These are phyloP conservation scores for Platyscapa corneri DNA, from an alignment of 1,140 invertebrate species.

Conservation along the genomic window DNA sequence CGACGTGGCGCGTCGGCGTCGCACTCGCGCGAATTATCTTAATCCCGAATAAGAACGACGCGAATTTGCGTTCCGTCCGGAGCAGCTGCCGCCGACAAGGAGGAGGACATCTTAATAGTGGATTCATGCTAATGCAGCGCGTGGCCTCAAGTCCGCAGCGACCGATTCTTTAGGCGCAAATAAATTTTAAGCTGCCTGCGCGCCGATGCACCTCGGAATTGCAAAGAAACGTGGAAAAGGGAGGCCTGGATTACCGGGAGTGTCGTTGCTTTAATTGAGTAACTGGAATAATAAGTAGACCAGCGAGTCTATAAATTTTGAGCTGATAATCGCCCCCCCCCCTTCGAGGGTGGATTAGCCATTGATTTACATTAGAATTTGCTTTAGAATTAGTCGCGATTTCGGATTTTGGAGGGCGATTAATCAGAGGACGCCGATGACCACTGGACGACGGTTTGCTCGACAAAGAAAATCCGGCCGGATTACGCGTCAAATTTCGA, in stretches of 20 bases:
- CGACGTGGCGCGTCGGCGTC: background rate
- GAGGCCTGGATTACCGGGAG: background rate
- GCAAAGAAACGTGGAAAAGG: background rate
- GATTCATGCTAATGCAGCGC: slow-evolving; percentile 16
- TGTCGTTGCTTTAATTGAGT: background rate
- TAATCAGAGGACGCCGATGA: background rate
- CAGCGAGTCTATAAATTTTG: background rate
- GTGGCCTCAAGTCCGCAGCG: too few relatives aligned
- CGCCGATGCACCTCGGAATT: background rate
- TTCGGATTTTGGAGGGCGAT: background rate
- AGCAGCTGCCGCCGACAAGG: background rate
- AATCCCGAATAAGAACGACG: slow-evolving; percentile 33
- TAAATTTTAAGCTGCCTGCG: background rate
- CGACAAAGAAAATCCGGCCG: background rate
- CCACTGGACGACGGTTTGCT: background rate
- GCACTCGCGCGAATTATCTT: slow-evolving; percentile 33
- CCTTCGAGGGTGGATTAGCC: background rate
- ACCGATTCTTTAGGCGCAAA: background rate
- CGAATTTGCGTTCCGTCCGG: background rate
- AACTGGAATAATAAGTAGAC: background rate
- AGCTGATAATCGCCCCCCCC: background rate
- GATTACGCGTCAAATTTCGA: background rate
- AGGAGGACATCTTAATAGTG: slow-evolving; percentile 11
- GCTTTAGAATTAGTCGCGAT: background rate
- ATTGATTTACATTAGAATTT: background rate